Evolutionary conservation across 2,888 invertebrate species (phyloP), one percentile per base, ranked within the genome.

Genomic region (Polyommatus icarus): DNA sequence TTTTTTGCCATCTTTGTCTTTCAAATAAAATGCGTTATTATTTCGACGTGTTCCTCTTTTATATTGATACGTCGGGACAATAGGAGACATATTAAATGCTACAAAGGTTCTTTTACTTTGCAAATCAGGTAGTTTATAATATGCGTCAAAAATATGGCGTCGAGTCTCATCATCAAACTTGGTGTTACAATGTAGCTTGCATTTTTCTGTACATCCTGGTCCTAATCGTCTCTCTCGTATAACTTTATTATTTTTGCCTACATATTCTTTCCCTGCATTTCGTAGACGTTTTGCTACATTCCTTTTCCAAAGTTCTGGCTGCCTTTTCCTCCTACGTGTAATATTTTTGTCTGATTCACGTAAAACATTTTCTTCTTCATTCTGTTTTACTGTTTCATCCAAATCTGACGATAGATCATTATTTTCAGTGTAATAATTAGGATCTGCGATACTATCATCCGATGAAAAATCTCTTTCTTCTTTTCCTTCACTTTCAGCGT

Each of bases 391-490:
- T 73, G n/a, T 57, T 73, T 75, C 75, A 78, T 78, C 77, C 29
- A 59, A 78, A 77, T 77, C 73, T 76, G 77, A 78, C 40, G 72
- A 76, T 40, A 59, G 12, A 75, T 78, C 61, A 77, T 78, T 76
- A 46, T 46, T 46, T 46, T 46, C 46, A 46, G 46, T 46, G 40
- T 77, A 73, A 79, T 77, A 77, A 77, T 79, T 36, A 77, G 77
- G 78, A 77, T 77, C 78, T 75, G 46, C 12, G 46, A 46, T 46
- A 46, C 46, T 77, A 77, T 76, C 79, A 79, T 77, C 77, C 73
- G 79, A 77, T 77, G 77, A 79, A 77, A 79, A 77, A 79, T 79
- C 77, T 76, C 36, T 79, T 77, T 79, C 79, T 79, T 78, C 72
- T 29, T 75, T 78, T 57, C 4, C 73, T 78, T 79, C 77, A 73